Evolutionary conservation across 2,888 invertebrate genomes (phyloP), one percentile per base, ranked within the genome.

Genomic region (Lasioglossum zephyrum): DNA sequence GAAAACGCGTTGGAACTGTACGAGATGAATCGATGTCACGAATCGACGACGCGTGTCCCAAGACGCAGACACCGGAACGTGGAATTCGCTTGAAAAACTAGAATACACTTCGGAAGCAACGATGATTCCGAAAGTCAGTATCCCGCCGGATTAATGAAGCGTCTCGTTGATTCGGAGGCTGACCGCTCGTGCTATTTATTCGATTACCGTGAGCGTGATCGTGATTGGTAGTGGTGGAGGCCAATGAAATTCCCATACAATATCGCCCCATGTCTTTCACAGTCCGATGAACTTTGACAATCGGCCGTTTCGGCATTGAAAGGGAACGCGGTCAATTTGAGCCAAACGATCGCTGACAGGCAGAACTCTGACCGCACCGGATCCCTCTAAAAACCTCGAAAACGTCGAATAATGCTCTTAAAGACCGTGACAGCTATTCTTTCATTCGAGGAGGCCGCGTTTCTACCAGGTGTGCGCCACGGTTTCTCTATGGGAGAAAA

Each of bases 251-350:
- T 83, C 87, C 81, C 79, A 81, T 87, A 81, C 76, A 87, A 81
- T 79, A 87, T 81, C 81, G 87, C 74, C 84, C 87, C 87, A 75
- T 81, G 87, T 87, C 87, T 87, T 87, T 87, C 87, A 87, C 87
- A 87, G 84, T 87, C 77, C 78, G 84, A 44, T 87, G 79, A 75
- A 74, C 69, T 69, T 74, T 84, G 80, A 88, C 87, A 84, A 88
- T 87, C 80, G 84, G 70, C 73, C 39, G 79, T 73, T 75, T 72
- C 60, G 77, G 57, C 53, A 66, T 83, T 79, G 87, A 82, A 82
- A 81, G 82, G 84, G 84, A 88, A 77, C 75, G 80, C 82, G 88
- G 85, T 82, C 82, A 88, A 88, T 88, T 85, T 87, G 84, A 78
- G 80, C 78, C 78, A 81, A 88, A 88, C 84, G 87, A 84, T 88